Conservation (phyloP, 2,888 invertebrate genomes). For the Eulithis testata region DNA sequence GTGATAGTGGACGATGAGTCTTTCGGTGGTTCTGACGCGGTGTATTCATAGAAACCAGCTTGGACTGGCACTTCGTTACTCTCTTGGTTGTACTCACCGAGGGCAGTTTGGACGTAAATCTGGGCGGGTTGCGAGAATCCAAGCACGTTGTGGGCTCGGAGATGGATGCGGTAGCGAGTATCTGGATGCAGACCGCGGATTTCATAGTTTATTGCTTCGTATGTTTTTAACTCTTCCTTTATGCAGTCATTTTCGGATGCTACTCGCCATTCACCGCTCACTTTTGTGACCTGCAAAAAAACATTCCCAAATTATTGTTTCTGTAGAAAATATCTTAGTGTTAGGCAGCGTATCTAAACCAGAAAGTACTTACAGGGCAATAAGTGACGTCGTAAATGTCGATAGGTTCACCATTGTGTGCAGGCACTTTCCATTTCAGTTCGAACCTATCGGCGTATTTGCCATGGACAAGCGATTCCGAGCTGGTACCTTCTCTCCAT, state of each 20-base stretch:
- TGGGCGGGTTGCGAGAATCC: constrained; percentile 92
- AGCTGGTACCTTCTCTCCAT: constrained; percentile 74
- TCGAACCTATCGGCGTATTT: constrained; percentile 91
- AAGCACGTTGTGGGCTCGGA: constrained; percentile 93
- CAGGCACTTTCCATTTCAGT: constrained; percentile 92
- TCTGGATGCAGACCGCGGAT: constrained; percentile 89
- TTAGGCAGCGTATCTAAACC: neutral
- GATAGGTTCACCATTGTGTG: constrained; percentile 95
- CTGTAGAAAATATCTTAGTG: neutral
- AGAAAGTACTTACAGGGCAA: constrained; percentile 87
- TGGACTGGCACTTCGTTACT: constrained; percentile 75
- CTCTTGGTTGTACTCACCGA: constrained; percentile 90
- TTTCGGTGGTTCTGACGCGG: constrained; percentile 66
- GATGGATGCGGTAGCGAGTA: constrained; percentile 92
- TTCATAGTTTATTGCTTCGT: constrained; percentile 86
- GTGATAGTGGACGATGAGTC: constrained; percentile 63
- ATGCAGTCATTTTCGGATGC: constrained; percentile 83
- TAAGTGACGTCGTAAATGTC: constrained; percentile 92
- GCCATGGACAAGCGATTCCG: constrained; percentile 76
- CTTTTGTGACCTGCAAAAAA: constrained; percentile 85
- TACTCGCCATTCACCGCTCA: constrained; percentile 87
- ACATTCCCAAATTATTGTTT: neutral
- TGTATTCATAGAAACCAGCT: constrained; percentile 81
- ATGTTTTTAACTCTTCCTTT: constrained; percentile 85
- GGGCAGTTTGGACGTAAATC: constrained; percentile 92